phyloP scores from a whole-genome alignment of 2,113 vertebrate genomes.

The Eulacestoma nigropectus region DNA sequence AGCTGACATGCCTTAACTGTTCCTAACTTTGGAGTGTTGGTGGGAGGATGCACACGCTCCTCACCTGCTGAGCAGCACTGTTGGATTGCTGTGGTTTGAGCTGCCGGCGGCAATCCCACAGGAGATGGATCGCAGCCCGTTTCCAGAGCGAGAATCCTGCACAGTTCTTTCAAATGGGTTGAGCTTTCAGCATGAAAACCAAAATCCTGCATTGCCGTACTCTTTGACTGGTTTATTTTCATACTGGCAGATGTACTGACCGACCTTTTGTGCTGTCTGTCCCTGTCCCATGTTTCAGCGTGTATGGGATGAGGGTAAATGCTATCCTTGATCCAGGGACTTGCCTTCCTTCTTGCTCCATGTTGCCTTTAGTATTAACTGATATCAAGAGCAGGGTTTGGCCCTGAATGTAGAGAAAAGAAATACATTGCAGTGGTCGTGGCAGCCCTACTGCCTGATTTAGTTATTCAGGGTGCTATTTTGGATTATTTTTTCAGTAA shows the following conservation, averaged over 20 bases:
- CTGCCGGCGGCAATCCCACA: background rate
- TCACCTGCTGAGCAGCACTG: background rate
- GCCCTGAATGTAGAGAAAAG: background rate
- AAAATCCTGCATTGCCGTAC: background rate
- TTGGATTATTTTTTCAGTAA: background rate
- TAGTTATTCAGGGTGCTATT: background rate
- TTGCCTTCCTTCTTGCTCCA: background rate
- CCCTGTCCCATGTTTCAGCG: background rate
- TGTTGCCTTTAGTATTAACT: background rate
- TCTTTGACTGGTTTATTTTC: background rate
- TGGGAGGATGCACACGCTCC: background rate
- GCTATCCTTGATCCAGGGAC: background rate
- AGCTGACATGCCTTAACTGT: background rate
- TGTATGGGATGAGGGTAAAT: background rate
- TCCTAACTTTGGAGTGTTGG: fast-evolving
- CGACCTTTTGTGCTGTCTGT: background rate
- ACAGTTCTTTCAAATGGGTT: background rate
- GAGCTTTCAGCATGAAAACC: background rate
- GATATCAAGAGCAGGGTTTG: background rate
- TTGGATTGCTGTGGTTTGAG: background rate
- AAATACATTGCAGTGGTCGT: background rate
- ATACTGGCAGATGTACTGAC: background rate
- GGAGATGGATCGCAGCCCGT: background rate
- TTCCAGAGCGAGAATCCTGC: background rate
- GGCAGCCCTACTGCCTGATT: background rate